These are phyloP conservation scores for Aphaenogaster rudis DNA, from an alignment of 1,140 invertebrate species.

Conservation along the genomic window DNA sequence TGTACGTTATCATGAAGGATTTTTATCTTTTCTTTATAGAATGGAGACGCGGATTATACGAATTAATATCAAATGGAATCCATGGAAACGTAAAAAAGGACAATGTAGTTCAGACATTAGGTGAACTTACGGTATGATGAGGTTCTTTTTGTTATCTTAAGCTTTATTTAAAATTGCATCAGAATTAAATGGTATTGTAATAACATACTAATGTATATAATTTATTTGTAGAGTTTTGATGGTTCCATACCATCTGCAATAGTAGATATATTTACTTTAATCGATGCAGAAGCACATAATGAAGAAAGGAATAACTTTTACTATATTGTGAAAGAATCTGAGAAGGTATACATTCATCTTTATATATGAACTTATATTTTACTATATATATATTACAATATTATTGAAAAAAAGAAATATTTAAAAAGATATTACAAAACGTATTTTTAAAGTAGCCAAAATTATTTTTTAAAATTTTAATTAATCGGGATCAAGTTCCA, in stretches of 20 bases:
- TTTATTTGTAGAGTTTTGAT: conserved; percentile 89
- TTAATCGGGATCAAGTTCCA: neutral
- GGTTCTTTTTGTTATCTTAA: conserved; percentile 52
- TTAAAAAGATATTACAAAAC: neutral
- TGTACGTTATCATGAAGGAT: neutral
- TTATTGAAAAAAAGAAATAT: neutral
- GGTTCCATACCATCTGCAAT: conserved; percentile 92
- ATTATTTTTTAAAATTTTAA: neutral
- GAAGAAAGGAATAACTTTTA: conserved; percentile 92
- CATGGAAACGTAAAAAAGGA: conserved; percentile 91
- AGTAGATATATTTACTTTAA: conserved; percentile 92
- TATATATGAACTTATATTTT: neutral
- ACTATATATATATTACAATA: neutral
- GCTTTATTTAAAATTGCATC: neutral
- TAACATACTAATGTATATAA: conserved; percentile 37
- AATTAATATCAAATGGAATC: conserved; percentile 91
- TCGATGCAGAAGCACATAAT: conserved; percentile 92
- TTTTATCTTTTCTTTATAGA: conserved; percentile 77
- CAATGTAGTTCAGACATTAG: conserved; percentile 89
- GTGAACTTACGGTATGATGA: conserved; percentile 90
- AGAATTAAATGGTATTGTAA: neutral
- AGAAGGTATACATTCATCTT: conserved; percentile 87
- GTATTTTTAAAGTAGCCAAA: neutral
- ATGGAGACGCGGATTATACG: conserved; percentile 87
- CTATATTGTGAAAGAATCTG: conserved; percentile 92